Conservation (phyloP, 2,113 vertebrate genomes). For the Loxodonta africana region DNA sequence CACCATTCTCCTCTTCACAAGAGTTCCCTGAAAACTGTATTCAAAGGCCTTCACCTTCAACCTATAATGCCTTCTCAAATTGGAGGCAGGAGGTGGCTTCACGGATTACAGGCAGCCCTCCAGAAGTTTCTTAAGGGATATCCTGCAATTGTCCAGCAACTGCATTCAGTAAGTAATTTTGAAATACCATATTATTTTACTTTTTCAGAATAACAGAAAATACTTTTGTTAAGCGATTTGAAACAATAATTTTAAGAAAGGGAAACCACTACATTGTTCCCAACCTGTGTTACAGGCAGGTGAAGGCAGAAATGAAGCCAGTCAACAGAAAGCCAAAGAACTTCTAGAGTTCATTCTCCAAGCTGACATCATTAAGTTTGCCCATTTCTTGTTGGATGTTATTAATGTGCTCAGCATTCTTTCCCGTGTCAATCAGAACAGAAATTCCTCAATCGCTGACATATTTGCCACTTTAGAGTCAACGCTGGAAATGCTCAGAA, state of each 20-base stretch:
- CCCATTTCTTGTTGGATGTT: slow-evolving; percentile 84
- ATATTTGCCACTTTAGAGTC: slow-evolving; percentile 81
- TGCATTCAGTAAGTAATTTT: slow-evolving; percentile 83
- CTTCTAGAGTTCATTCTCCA: slow-evolving; percentile 80
- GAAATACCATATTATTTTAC: background rate
- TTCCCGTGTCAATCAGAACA: slow-evolving; percentile 73
- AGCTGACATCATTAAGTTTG: slow-evolving; percentile 81
- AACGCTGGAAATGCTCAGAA: slow-evolving; percentile 79
- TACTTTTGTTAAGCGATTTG: background rate
- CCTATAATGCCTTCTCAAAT: slow-evolving; percentile 79
- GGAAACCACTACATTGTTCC: background rate
- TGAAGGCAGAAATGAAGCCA: slow-evolving; percentile 47
- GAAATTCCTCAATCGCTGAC: slow-evolving; percentile 83
- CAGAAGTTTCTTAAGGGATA: slow-evolving; percentile 85
- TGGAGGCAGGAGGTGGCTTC: slow-evolving; percentile 79
- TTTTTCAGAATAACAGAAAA: background rate
- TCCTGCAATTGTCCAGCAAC: slow-evolving; percentile 83
- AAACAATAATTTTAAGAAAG: background rate
- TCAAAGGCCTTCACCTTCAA: slow-evolving; percentile 74
- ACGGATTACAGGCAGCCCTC: slow-evolving; percentile 80
- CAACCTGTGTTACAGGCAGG: slow-evolving; percentile 67
- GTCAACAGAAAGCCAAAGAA: slow-evolving; percentile 70
- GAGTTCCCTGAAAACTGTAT: slow-evolving; percentile 71
- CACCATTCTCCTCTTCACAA: slow-evolving; percentile 77
- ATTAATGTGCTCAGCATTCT: slow-evolving; percentile 83